Evolutionary conservation across 1,140 invertebrate genomes (phyloP).

Genomic region (Muscidifurax raptorellus): DNA sequence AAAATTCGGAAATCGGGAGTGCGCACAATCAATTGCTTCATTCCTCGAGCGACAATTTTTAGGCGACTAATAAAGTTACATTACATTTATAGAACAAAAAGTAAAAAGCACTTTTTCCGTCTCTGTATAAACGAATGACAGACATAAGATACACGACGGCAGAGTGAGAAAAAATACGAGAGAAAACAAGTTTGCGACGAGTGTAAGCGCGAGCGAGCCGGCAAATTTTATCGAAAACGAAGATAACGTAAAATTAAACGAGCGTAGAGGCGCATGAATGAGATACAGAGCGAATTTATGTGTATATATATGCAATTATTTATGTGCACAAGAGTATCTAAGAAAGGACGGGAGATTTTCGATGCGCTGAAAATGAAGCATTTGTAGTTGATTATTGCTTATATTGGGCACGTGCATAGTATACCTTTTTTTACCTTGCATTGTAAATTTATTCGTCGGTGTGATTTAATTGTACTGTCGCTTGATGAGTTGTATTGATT

Average conservation of each 20-base stretch:
- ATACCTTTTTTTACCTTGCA: background rate
- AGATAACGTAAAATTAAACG: background rate
- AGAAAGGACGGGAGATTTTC: background rate
- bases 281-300: conserved; percentile 15
- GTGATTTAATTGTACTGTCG: conserved; percentile 15
- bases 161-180: background rate
- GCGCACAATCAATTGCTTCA: conserved; percentile 15
- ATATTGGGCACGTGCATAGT: background rate
- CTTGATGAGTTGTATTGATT: conserved; percentile 18
- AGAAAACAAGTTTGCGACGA: conserved; percentile 26
- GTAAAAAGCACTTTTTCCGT: conserved; percentile 38
- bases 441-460: conserved; percentile 11
- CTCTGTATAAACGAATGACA: conserved; percentile 28
- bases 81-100: conserved; percentile 28
- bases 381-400: conserved; percentile 15
- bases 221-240: conserved; percentile 25
- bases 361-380: background rate
- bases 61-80: conserved; percentile 13
- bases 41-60: conserved; percentile 14
- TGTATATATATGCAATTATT: conserved; percentile 38
- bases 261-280: conserved; percentile 16
- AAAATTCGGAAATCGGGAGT: background rate
- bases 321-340: background rate
- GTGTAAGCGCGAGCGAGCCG: conserved; percentile 41
- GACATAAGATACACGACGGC: background rate